phyloP scores from a whole-genome alignment of 2,797 vertebrate species.

The Myripristis murdjan region DNA sequence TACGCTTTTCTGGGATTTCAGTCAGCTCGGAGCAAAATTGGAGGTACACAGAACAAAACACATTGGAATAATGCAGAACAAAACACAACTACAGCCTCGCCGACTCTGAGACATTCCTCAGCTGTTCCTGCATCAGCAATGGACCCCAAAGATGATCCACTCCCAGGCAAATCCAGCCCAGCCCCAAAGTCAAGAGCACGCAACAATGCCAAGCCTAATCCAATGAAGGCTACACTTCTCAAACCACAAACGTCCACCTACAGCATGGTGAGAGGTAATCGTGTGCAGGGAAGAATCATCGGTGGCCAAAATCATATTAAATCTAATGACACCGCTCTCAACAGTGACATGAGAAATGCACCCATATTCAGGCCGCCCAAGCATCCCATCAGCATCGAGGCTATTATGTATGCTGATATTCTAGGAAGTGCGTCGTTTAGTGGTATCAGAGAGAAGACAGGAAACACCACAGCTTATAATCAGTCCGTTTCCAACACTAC shows the following conservation, averaged over 20 bases:
- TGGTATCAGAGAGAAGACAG: background rate
- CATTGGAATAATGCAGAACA: background rate
- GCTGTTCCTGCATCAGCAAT: conserved; percentile 16
- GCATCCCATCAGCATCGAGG: background rate
- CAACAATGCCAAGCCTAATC: background rate
- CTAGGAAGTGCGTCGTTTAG: conserved; percentile 66
- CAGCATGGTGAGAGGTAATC: conserved; percentile 54
- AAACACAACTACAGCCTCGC: background rate
- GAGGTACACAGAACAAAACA: background rate
- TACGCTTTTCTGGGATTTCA: conserved; percentile 14
- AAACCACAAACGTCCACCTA: conserved; percentile 33
- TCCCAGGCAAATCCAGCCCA: background rate
- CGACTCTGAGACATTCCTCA: background rate
- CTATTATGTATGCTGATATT: conserved; percentile 54
- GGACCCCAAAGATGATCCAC: background rate
- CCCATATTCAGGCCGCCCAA: conserved; percentile 30
- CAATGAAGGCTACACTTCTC: background rate
- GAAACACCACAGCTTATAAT: background rate
- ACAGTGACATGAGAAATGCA: fast-evolving
- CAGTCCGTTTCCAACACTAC: background rate
- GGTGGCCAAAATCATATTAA: background rate
- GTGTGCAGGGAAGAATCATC: conserved; percentile 11
- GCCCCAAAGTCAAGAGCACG: background rate
- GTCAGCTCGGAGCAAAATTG: background rate
- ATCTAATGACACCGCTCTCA: background rate